Evolutionary conservation across 2,797 vertebrate species (phyloP), one percentile per base, ranked within the genome.

Genomic region (Poliocrania exsul): DNA sequence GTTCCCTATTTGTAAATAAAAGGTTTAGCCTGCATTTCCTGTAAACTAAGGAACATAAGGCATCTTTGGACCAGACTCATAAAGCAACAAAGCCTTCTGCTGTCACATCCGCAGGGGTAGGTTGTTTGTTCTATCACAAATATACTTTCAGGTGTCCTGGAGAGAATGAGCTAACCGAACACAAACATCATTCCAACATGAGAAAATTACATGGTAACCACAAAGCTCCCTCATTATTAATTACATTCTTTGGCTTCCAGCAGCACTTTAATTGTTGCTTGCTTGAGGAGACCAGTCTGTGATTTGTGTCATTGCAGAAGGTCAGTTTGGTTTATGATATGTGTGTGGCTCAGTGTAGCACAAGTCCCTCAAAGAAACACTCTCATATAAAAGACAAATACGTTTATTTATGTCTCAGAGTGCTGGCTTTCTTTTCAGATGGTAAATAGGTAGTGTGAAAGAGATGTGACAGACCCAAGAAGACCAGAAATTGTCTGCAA

Each of bases 1-100:
- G 61, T 94, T 96, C 91, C 66, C 49, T 95, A 90, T 97, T 97
- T 97, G 95, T 96, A 97, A 97, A 97, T 96, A 98, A 97, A 97
- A 97, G 94, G 92, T 97, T 97, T 96, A 96, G 79, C 79, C 91
- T 93, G 92, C 65, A 93, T 97, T 97, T 98, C 94, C 91, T 97
- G 90, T 96, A 96, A 97, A 95, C 65, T 86, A 94, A 90, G 94
- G 65, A 96, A 90, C 96, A 95, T 94, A 95, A 95, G 94, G 91
- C 87, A 90, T 91, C 66, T 95, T 97, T 97, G 96, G 92, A 96
- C 62, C 46, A 84, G 47, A 73, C 81, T 97, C 94, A 91, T 85
- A 94, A 94, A 96, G 93, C 78, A 92, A 95, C 89, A 96, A 88
- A 93, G 73, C 85, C 88, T 94, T 87, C 96, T 92, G 91, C 66